Conservation (phyloP, 2,797 vertebrate genomes). For the Mallotus villosus region DNA sequence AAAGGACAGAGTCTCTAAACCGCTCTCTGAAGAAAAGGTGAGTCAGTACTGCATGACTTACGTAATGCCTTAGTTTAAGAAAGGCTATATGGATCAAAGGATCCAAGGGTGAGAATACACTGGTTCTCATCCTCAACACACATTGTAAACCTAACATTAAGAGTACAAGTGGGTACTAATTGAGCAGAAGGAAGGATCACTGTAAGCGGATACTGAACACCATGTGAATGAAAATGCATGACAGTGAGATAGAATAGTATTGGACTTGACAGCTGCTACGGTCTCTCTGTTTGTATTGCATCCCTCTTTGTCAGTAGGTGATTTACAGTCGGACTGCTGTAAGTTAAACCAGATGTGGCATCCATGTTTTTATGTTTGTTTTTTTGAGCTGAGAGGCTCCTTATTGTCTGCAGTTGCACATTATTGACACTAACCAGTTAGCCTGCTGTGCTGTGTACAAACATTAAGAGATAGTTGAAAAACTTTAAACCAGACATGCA, state of each 20-base stretch:
- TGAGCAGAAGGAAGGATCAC: too few species aligned
- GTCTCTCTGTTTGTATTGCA: neutral
- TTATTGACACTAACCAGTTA: neutral
- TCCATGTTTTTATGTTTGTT: conserved; percentile 22
- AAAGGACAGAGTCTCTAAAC: conserved; percentile 83
- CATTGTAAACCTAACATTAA: too few species aligned
- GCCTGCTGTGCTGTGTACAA: neutral
- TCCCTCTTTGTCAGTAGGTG: conserved; percentile 2
- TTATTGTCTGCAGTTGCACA: neutral
- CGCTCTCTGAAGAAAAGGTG: conserved; percentile 84
- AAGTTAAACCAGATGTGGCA: conserved; percentile 7
- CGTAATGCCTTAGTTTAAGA: neutral
- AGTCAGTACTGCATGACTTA: conserved; percentile 21
- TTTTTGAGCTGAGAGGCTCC: conserved; percentile 1
- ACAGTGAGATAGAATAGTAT: neutral
- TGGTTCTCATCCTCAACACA: too few species aligned
- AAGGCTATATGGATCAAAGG: neutral
- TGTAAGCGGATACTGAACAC: too few species aligned
- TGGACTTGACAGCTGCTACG: neutral
- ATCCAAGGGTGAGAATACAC: too few species aligned
- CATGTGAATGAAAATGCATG: neutral
- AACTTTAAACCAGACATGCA: neutral
- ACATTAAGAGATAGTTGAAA: neutral
- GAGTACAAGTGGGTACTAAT: too few species aligned
- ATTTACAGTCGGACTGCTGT: neutral